Evolutionary conservation across 2,888 invertebrate genomes (phyloP), one percentile per base, ranked within the genome.

Genomic region (Torymus texanus): DNA sequence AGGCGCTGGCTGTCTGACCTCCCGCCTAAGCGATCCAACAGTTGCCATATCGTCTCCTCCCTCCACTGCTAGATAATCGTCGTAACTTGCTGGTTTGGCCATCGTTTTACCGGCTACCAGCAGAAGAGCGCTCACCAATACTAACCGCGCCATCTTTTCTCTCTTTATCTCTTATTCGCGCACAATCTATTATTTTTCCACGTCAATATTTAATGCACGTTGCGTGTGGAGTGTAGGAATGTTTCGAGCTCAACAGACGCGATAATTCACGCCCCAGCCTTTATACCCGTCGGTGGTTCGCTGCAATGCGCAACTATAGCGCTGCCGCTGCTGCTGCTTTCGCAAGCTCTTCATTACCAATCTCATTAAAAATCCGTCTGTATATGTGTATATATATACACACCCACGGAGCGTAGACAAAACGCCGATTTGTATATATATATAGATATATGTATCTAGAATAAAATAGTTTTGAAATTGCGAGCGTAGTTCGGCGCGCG

Each of bases 1-100:
- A 8, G 72, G 72, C 58, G 58, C 66, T 13, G 65, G 81, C 66
- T 83, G 84, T 11, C 86, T 85, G 13, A 85, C 83, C 58, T 85
- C 84, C 0, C 86, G 85, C 16, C 80, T 82, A 16, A 83, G 51
- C 29, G 86, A 85, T 8, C 84, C 86, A 14, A 86, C 83, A 41
- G 83, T 78, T 12, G 53, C 78, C 73, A 81, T 81, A 78, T 41
- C 41, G 5, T 85, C 88, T 13, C 75, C 88, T 13, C 75, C 82
- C 16, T 82, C 58, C 63, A 68, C 51, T 3, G 78, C 51, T 13
- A 80, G 56, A 65, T 84, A 82, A 63, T 82, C 81, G 62, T 83
- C 82, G 79, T 81, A 82, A 56, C 66, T 71, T 0, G 83, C 74
- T 10, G 86, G 85, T 18, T 66, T 79, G 2, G 85, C 84, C 56